Evolutionary conservation across 2,113 vertebrate genomes (phyloP), one percentile per base, ranked within the genome.

Genomic region (Ginglymostoma cirratum): DNA sequence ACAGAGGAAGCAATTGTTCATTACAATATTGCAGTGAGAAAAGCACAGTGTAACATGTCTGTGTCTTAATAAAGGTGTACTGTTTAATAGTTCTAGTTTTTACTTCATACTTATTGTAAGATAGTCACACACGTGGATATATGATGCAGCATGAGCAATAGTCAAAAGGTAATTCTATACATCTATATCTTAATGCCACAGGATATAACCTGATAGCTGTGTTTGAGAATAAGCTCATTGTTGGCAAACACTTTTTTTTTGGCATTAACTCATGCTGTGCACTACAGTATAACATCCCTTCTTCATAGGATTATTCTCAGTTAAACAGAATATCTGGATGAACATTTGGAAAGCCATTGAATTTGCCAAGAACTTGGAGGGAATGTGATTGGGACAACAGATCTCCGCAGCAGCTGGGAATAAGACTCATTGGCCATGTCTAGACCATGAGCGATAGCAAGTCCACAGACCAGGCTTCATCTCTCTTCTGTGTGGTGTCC

Each of bases 201-300:
- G 89, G 89, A 67, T 15, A 66, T 93, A 93, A 93, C n/a, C 34
- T 93, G 89, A 93, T 93, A 93, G 89, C 38, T 38, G 15, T 66
- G 65, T 93, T 66, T 0, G 30, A n/a, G 89, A 72, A 70, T 94
- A 30, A 94, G 67, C 7, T 94, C 21, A 94, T 48, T 48, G 67
- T 48, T 48, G 42, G 45, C 66, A 70, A 34, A 55, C 52, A 89
- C 12, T 94, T 94, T 61, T 70, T 4, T 23, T 48, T 48, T 48
- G 48, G n/a, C 67, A 94, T 38, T 94, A 94, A 70, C 42, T 38
- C 70, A 12, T 15, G 66, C 70, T 94, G 67, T 72, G 23, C 93
- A 70, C 23, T 48, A 42, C 27, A 27, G 48, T 14, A 94, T 23
- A 21, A 45, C 45, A 70, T 8, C 38, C 66, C 61, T 70, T 48